phyloP scores from a whole-genome alignment of 2,888 invertebrate genomes.

The Disparrhopalites patrizii region DNA sequence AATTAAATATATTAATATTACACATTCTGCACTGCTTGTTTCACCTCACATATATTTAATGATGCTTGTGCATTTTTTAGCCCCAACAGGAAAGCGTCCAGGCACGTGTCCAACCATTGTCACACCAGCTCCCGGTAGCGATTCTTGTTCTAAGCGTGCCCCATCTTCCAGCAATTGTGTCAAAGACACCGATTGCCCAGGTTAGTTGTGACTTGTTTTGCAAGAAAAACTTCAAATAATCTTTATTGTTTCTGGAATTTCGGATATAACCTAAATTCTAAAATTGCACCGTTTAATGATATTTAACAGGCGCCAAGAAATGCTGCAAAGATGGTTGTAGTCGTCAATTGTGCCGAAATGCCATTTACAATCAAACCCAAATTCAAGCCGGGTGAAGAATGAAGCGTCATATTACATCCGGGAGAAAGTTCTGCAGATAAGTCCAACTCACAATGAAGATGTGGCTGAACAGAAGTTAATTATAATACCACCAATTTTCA shows the following conservation, averaged over 20 bases:
- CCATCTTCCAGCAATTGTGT: conserved; percentile 27
- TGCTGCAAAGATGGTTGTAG: conserved; percentile 44
- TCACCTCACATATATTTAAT: too few relatives aligned
- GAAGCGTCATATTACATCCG: too few relatives aligned
- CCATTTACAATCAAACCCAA: conserved; percentile 45
- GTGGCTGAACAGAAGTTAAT: too few relatives aligned
- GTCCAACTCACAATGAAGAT: too few relatives aligned
- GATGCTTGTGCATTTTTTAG: conserved; percentile 31
- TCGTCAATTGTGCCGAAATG: conserved; percentile 35
- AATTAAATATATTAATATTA: neutral
- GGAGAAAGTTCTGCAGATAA: too few relatives aligned
- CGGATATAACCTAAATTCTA: neutral
- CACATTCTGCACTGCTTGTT: too few relatives aligned
- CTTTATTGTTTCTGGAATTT: neutral
- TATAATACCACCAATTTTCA: too few relatives aligned
- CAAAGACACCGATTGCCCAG: conserved; percentile 40
- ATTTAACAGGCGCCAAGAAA: conserved; percentile 40
- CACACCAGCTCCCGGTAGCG: conserved; percentile 42
- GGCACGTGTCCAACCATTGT: conserved; percentile 45
- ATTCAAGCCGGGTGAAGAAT: too few relatives aligned
- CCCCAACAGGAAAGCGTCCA: conserved; percentile 35
- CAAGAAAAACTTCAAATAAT: neutral
- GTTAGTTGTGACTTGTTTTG: neutral
- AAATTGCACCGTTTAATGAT: neutral
- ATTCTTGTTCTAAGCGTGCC: conserved; percentile 34